Evolutionary conservation across 2,797 vertebrate species (phyloP).

Genomic region (Trachops cirrhosus): DNA sequence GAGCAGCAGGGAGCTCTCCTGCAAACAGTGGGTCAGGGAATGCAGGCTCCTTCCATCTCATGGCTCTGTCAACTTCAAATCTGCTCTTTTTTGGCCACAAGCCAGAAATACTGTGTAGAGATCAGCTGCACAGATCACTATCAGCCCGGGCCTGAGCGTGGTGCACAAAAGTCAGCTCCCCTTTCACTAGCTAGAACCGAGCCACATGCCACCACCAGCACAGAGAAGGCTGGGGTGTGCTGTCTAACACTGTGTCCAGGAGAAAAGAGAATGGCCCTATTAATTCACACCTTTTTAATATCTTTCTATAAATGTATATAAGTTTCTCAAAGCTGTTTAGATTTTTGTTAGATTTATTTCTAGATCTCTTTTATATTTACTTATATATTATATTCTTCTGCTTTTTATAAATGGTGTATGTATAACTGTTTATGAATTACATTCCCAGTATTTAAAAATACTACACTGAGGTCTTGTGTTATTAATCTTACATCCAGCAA

Average conservation of each 20-base stretch:
- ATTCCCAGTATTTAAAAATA: background rate
- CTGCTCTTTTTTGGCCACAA: background rate
- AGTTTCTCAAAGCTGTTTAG: background rate
- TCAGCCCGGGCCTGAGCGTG: background rate
- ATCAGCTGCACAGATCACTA: background rate
- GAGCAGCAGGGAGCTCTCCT: background rate
- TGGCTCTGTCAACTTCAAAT: background rate
- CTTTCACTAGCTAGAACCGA: background rate
- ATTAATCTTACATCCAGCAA: background rate
- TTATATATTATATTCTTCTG: background rate
- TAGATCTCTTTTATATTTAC: background rate
- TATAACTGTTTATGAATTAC: background rate
- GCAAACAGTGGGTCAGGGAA: background rate
- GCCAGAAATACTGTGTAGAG: background rate
- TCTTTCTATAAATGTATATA: background rate
- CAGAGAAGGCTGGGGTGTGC: background rate
- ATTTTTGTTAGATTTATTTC: background rate
- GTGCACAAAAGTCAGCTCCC: background rate
- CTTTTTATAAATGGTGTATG: background rate
- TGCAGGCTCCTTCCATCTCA: background rate
- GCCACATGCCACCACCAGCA: background rate
- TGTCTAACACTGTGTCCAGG: background rate
- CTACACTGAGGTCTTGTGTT: background rate
- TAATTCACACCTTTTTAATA: background rate
- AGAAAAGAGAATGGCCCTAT: background rate